These are phyloP conservation scores for Trachelus tabidus DNA, from an alignment of 2,888 invertebrate genomes.

Conservation along the genomic window DNA sequence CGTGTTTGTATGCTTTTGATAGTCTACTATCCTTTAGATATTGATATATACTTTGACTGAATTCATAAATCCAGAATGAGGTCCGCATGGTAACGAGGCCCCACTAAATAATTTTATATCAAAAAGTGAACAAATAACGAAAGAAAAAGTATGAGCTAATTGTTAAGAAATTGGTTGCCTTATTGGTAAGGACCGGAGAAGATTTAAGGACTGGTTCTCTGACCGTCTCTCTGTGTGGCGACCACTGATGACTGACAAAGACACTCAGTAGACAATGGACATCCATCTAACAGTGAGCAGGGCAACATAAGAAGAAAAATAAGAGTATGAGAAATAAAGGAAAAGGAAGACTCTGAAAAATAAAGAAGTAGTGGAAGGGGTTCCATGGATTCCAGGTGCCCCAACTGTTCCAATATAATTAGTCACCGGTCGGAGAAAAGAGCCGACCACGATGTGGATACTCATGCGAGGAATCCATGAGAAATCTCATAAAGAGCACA, in stretches of 20 bases:
- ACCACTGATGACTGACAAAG: neutral
- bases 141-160: neutral
- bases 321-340: neutral
- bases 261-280: neutral
- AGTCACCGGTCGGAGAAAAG: constrained; percentile 18
- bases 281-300: neutral
- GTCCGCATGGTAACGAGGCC: neutral
- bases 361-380: neutral
- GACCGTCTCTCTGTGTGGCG: neutral
- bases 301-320: neutral
- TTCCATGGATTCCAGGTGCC: constrained; percentile 16
- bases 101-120: neutral
- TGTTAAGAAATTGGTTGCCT: neutral
- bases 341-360: neutral
- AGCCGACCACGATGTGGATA: neutral
- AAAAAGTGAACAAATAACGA: neutral
- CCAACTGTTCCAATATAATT: constrained; percentile 21
- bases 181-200: neutral
- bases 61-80: neutral
- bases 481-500: neutral
- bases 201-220: neutral
- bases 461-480: neutral
- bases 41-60: neutral
- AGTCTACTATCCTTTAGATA: neutral
- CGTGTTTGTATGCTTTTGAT: neutral